A percentile compares a stretch with the other conserved stretches of the same genome.
Evolutionary conservation across 2,113 vertebrate genomes (phyloP).

Genomic region (Myotis yumanensis): DNA sequence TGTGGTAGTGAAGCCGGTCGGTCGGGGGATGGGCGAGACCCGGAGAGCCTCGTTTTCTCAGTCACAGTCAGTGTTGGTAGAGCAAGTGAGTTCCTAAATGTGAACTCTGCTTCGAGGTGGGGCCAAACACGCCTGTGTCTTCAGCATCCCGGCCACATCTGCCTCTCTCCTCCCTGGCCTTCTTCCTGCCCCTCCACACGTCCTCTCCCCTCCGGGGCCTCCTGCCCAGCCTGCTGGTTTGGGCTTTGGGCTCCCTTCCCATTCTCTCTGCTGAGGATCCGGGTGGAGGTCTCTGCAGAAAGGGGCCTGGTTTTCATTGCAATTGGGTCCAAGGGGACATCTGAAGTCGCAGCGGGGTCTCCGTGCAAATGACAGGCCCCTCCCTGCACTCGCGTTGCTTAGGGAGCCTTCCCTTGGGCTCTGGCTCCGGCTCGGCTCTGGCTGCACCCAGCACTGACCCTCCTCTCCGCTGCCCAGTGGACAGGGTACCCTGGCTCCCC

Average conservation of each 20-base stretch:
- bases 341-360: not conserved
- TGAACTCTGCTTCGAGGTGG: not conserved
- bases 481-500: too few species aligned
- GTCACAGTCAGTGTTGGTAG: not conserved
- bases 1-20: not conserved
- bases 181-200: too few species aligned
- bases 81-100: not conserved
- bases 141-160: not conserved
- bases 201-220: not conserved
- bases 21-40: not conserved
- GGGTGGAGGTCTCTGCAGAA: not conserved
- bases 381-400: not conserved
- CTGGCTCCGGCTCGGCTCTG: not conserved
- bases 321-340: not conserved
- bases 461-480: not conserved
- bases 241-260: not conserved
- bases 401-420: not conserved
- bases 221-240: not conserved
- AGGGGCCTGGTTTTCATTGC: constrained; percentile 36
- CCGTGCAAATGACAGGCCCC: constrained; percentile 36
- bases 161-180: not conserved
- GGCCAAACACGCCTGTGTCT: not conserved
- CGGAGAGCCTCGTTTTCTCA: not conserved
- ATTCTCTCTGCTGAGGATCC: too few species aligned
- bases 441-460: not conserved